Conservation (phyloP, 2,888 invertebrate species). For the Thymelicus acteon region DNA sequence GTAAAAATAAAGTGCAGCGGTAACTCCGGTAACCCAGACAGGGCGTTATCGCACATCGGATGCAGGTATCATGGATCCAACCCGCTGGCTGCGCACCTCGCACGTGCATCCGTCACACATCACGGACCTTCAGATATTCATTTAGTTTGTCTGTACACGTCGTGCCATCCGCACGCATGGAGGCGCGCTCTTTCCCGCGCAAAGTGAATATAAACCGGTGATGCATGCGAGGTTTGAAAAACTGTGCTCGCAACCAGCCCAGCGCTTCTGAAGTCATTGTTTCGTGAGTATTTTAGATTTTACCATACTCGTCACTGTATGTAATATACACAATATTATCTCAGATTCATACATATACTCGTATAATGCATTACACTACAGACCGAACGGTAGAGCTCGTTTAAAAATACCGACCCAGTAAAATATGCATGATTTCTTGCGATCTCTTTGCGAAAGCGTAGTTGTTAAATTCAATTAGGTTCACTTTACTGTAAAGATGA, state of each 20-base stretch:
- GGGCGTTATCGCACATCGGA: constrained; percentile 36
- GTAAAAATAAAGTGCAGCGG: constrained; percentile 31
- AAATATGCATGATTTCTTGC: constrained; percentile 19
- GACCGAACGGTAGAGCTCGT: constrained; percentile 2
- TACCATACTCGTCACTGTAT: not conserved
- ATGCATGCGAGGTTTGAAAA: constrained; percentile 43
- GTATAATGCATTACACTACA: not conserved
- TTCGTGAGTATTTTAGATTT: constrained; percentile 59
- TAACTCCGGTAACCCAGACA: not conserved
- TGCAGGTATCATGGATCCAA: constrained; percentile 35
- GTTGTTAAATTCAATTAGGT: not conserved
- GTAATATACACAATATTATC: not conserved
- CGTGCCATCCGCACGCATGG: constrained; percentile 72
- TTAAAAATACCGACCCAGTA: constrained; percentile 6
- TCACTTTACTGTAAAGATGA: not conserved
- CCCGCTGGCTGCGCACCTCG: constrained; percentile 62
- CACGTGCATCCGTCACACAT: constrained; percentile 81
- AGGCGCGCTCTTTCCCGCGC: constrained; percentile 62
- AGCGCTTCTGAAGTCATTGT: constrained; percentile 61
- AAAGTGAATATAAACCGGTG: constrained; percentile 67
- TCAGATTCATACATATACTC: constrained; percentile 8
- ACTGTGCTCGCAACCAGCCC: constrained; percentile 45
- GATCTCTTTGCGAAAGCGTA: constrained; percentile 16
- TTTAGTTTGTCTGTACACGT: constrained; percentile 75
- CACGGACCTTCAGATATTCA: constrained; percentile 75